These are phyloP conservation scores for Hedya salicella DNA, from an alignment of 2,888 invertebrate species.

Conservation along the genomic window DNA sequence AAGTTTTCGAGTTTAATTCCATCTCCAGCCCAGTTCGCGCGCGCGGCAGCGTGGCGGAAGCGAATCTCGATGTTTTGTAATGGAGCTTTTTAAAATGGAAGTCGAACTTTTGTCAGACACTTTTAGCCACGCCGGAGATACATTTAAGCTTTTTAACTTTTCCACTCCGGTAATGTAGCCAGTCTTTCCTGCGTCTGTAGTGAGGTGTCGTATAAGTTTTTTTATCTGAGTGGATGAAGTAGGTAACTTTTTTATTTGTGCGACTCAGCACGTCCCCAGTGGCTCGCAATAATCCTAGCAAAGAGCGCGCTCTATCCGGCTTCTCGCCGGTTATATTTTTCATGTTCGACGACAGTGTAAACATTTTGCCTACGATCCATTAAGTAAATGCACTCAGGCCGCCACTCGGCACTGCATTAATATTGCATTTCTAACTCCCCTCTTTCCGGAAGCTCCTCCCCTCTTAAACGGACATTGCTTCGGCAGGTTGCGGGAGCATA, in stretches of 20 bases:
- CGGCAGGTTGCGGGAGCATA: conserved; percentile 58
- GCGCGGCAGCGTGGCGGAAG: conserved; percentile 79
- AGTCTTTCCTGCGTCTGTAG: conserved; percentile 75
- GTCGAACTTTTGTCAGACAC: conserved; percentile 85
- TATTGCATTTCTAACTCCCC: conserved; percentile 85
- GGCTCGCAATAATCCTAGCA: conserved; percentile 73
- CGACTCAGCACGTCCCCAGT: conserved; percentile 64
- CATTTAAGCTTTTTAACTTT: conserved; percentile 86
- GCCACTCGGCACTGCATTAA: conserved; percentile 84
- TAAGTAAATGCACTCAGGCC: conserved; percentile 81
- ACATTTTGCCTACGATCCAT: conserved; percentile 82
- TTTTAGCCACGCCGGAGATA: conserved; percentile 84
- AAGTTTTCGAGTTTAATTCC: conserved; percentile 80
- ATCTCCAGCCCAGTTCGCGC: conserved; percentile 71
- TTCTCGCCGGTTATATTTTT: conserved; percentile 65
- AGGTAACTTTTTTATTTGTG: conserved; percentile 72
- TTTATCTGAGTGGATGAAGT: conserved; percentile 72
- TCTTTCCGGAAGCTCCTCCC: conserved; percentile 53
- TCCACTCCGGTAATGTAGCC: conserved; percentile 84
- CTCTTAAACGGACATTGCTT: conserved; percentile 60
- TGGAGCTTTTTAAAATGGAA: conserved; percentile 86
- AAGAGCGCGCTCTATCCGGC: conserved; percentile 69
- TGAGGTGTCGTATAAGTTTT: conserved; percentile 76
- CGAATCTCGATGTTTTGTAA: conserved; percentile 85
- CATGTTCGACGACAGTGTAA: conserved; percentile 73